These are phyloP conservation scores for Setipinna tenuifilis DNA, from an alignment of 2,797 vertebrate genomes.

Conservation along the genomic window DNA sequence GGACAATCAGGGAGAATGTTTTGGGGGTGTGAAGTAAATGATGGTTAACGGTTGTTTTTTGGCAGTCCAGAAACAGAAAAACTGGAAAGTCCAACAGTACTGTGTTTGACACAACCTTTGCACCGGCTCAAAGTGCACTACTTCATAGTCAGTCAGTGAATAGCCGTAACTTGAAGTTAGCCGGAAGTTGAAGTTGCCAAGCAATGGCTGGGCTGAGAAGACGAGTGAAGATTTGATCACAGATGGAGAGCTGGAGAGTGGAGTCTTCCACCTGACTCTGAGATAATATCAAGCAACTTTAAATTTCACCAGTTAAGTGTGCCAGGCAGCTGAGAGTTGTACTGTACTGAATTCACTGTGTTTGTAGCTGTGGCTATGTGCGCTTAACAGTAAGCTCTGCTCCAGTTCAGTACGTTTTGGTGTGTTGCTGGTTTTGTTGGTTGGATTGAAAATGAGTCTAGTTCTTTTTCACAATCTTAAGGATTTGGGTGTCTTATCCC, in stretches of 20 bases:
- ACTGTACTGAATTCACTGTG: neutral
- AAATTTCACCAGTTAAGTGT: neutral
- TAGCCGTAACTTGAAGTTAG: neutral
- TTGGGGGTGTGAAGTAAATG: neutral
- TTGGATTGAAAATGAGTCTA: too few relatives aligned
- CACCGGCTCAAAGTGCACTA: too few relatives aligned
- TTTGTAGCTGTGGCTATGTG: neutral
- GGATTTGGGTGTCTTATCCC: neutral
- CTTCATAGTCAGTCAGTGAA: neutral
- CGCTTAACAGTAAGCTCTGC: neutral
- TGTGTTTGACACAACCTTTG: too few relatives aligned
- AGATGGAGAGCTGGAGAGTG: neutral
- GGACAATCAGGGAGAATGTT: too few relatives aligned
- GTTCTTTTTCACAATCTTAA: neutral
- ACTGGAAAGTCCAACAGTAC: too few relatives aligned
- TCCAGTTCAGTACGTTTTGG: neutral
- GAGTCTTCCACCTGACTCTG: neutral
- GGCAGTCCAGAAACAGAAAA: neutral
- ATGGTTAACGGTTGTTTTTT: neutral
- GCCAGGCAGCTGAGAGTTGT: neutral
- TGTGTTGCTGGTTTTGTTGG: neutral
- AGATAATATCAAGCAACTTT: neutral
- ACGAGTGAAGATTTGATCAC: neutral
- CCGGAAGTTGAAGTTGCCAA: neutral
- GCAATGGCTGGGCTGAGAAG: neutral